Evolutionary conservation across 1,140 invertebrate genomes (phyloP), one percentile per base, ranked within the genome.

Genomic region (Drosophila pruinosa): DNA sequence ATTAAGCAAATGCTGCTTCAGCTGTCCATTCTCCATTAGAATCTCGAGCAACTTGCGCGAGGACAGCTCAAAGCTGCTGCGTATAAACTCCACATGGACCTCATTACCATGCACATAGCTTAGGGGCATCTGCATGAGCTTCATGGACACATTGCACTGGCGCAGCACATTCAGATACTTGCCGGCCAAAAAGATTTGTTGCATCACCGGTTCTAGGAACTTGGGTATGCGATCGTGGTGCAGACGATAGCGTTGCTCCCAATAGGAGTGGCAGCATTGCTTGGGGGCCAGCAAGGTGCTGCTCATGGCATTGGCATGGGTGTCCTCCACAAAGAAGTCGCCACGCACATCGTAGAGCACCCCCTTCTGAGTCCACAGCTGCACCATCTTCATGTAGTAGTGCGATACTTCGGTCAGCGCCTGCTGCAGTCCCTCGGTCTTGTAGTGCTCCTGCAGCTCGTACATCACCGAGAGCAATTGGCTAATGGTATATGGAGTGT

Each of bases 361-460:
- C 0, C 82, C 82, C 39, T 89, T 82, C 19, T 88, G 82, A 0
- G 54, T 82, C 82, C 82, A 88, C 8, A 82, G 12, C 28, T 88
- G 83, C 4, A 88, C 83, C 19, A 89, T 78, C 14, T 88, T 88
- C 82, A 88, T 89, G 22, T 88, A 88, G n/a, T 47, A 24, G 1
- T 54, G 26, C 0, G 71, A 53, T 0, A 78, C 68, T 0, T 48
- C 48, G 0, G 22, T 34, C 8, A 86, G 2, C 7, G 78, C n/a
- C 12, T 21, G 5, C 4, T 15, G 19, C 0, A 81, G 19, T 0
- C 53, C 24, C 0, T 61, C 64, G 12, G 21, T 12, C 31, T 78
- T 75, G 4, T 28, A 67, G 5, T 72, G 52, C 36, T 36, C 26
- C 14, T 54, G 48, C 1, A 39, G 57, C 12, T 78, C 62, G 6